These are phyloP conservation scores for Daktulosphaira vitifoliae DNA, from an alignment of 1,140 invertebrate species.

Conservation along the genomic window DNA sequence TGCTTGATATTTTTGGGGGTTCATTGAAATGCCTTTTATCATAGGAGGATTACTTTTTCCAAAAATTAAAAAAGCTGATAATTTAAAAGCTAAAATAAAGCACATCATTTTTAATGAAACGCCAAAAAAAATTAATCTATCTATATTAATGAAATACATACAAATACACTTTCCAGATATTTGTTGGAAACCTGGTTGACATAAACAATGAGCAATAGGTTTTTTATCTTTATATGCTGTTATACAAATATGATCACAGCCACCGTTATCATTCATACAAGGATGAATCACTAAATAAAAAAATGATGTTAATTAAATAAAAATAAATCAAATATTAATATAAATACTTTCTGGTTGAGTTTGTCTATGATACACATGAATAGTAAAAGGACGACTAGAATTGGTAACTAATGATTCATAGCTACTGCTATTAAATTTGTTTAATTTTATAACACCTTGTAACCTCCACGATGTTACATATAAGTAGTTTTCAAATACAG, in stretches of 20 bases:
- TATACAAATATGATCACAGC: constrained; percentile 66
- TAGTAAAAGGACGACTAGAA: constrained; percentile 51
- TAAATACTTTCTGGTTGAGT: constrained; percentile 57
- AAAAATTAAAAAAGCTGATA: constrained; percentile 54
- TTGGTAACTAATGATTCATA: constrained; percentile 45
- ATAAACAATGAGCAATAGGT: constrained; percentile 55
- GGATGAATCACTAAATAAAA: constrained; percentile 54
- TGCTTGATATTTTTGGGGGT: constrained; percentile 39
- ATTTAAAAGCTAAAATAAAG: constrained; percentile 44
- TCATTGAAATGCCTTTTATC: constrained; percentile 53
- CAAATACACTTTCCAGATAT: constrained; percentile 51
- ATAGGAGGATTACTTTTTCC: constrained; percentile 53
- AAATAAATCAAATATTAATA: not conserved
- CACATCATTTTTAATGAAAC: not conserved
- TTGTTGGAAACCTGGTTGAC: constrained; percentile 57
- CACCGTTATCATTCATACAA: constrained; percentile 58
- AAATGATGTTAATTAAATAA: constrained; percentile 1
- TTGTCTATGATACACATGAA: constrained; percentile 63
- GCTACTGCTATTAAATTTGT: constrained; percentile 49
- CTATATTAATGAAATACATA: constrained; percentile 43
- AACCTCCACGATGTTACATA: constrained; percentile 60
- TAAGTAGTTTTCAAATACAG: constrained; percentile 59
- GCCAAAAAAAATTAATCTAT: too few relatives aligned
- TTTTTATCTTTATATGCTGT: constrained; percentile 48
- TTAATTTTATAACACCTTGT: constrained; percentile 51